Base-by-base conservation (phyloP, 2,888 invertebrate species). In the Drosophila gaucha region DNA sequence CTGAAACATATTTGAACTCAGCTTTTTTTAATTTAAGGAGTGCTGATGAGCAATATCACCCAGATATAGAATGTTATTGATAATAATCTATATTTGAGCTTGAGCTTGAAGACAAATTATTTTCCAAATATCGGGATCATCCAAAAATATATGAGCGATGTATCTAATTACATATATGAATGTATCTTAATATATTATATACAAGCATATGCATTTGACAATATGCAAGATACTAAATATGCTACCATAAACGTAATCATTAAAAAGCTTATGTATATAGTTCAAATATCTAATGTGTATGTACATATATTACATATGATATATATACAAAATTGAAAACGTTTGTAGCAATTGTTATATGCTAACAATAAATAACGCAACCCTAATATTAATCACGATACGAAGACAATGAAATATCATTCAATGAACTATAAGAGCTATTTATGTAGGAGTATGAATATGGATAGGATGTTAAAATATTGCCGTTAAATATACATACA, bases 351-450 rank as follows among this genome's bases (percentile, higher is more conserved):
- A 55, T 22, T 44, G 38, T 39, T 44, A 26, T 18, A 54, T 51
- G 59, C 57, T 47, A 50, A 24, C 41, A 55, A 26, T 26, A 58
- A 54, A 56, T 52, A 62, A 62, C 46, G 33, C 41, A 56, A 36
- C 52, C 38, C 43, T 46, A 60, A 39, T 43, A 67, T 44, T 67
- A 67, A 66, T 66, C 56, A 70, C 67, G 74, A 75, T 71, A 87
- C 82, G 75, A 82, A 87, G 87, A 87, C 82, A 82, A 82, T 82
- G 87, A 87, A 86, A 75, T 86, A 86, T 86, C 80, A 82, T 82
- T 67, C 65, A 82, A 82, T 82, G 87, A 82, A 78, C 71, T 68
- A 67, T 79, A 80, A 73, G 76, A 86, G 80, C 84, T 78, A 78
- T 77, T 66, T 59, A 74, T 66, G 72, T 63, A 74, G 56, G 35